Evolutionary conservation across 2,113 vertebrate species (phyloP).

Genomic region (Onychostoma macrolepis): DNA sequence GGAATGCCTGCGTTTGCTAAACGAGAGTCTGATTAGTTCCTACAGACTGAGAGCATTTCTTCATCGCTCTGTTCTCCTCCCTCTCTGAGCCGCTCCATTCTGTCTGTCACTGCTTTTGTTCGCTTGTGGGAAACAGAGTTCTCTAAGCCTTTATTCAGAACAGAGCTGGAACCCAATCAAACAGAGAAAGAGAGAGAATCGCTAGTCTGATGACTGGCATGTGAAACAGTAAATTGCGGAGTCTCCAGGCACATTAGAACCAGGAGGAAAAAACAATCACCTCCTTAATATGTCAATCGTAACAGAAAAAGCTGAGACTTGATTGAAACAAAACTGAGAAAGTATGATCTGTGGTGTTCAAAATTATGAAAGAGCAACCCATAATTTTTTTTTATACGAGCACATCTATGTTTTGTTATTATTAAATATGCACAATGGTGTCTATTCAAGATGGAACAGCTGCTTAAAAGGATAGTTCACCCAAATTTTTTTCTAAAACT

Average conservation of each 20-base stretch:
- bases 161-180: constrained; percentile 60
- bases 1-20: constrained; percentile 69
- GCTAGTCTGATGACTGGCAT: constrained; percentile 27
- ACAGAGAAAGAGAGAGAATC: constrained; percentile 42
- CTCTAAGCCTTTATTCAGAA: constrained; percentile 45
- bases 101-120: constrained; percentile 57
- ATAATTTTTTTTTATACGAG: neutral
- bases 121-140: constrained; percentile 54
- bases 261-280: constrained; percentile 11
- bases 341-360: neutral
- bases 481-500: too few species aligned
- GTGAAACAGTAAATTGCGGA: constrained; percentile 24
- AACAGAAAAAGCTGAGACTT: neutral
- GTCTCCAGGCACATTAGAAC: constrained; percentile 17
- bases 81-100: constrained; percentile 43
- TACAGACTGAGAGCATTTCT: constrained; percentile 68
- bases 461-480: too few species aligned
- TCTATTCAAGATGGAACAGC: too few species aligned
- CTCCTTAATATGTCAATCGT: neutral
- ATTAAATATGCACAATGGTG: too few species aligned
- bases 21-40: constrained; percentile 75
- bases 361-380: neutral
- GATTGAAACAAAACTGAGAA: neutral
- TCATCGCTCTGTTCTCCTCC: constrained; percentile 58
- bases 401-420: too few species aligned